Percentiles rank a stretch among this genome's conserved stretches.
Conservation (phyloP, 2,797 vertebrate species). For the Manis javanica region DNA sequence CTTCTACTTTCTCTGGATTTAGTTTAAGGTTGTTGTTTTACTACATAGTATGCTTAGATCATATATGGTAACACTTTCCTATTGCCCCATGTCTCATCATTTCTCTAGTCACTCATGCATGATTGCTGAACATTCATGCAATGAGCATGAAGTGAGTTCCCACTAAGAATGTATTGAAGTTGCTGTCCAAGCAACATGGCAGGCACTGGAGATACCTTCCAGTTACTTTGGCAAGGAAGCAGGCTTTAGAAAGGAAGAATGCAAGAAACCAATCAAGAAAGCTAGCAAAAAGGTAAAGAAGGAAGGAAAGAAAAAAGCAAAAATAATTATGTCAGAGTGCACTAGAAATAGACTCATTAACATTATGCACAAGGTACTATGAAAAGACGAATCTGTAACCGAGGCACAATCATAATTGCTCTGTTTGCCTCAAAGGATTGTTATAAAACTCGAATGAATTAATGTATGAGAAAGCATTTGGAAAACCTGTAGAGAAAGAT, state of each 20-base stretch:
- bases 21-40: neutral
- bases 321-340: neutral
- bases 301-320: neutral
- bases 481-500: constrained; percentile 22
- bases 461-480: constrained; percentile 40
- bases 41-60: neutral
- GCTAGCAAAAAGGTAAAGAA: neutral
- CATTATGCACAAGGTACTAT: neutral
- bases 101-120: neutral
- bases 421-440: neutral
- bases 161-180: neutral
- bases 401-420: neutral
- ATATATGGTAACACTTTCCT: neutral
- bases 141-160: neutral
- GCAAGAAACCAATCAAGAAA: neutral
- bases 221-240: neutral
- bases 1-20: neutral
- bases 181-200: neutral
- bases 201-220: neutral
- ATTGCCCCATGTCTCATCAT: neutral
- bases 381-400: neutral
- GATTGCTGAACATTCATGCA: neutral
- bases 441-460: constrained; percentile 11
- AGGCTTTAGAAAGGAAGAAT: neutral
- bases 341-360: neutral